Evolutionary conservation across 1,140 invertebrate species (phyloP), one percentile per base, ranked within the genome.

Genomic region (Steinernema feltiae): DNA sequence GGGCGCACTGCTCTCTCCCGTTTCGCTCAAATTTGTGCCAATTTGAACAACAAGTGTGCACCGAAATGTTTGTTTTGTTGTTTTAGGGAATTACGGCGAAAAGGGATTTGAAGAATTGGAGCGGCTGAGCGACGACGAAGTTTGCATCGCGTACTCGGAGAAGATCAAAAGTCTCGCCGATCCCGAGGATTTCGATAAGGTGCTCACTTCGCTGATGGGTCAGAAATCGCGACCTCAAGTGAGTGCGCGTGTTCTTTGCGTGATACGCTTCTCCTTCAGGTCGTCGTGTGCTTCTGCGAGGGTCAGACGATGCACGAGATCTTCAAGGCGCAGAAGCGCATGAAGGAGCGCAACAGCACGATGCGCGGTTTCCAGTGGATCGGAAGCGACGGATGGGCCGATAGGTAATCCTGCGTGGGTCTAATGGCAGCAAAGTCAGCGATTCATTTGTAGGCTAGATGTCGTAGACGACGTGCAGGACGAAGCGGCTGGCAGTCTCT

Each of bases 211-310:
- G 70, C 90, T 91, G 0, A 88, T 90, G 30, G 89, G 90, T 46
- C 87, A 89, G 41, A 88, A 32, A 91, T 91, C 84, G 90, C 91
- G 81, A 87, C 88, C 71, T 88, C 86, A 83, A 82, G 84, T 79
- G 53, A 63, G 53, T 46, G 15, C 12, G 35, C 7, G 18, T 41
- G 7, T 41, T 7, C 35, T 41, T 7, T 7, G 7, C 18, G 18
- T 41, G 7, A 7, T 41, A 7, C 18, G 7, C 18, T 41, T 41
- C 35, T 41, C 35, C 7, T 41, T 41, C 87, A 89, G 35, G 92
- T 92, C 1, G 90, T 92, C n/a, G 91, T 93, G 1, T 93, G 92
- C 86, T 93, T 93, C 88, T 93, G 92, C 87, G 92, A 93, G 87
- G 92, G 92, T 1, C 88, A 90, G 83, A 92, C 92, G 0, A 90